These are phyloP conservation scores for Lutjanus argentimaculatus DNA, from an alignment of 2,797 vertebrate species.

Conservation along the genomic window DNA sequence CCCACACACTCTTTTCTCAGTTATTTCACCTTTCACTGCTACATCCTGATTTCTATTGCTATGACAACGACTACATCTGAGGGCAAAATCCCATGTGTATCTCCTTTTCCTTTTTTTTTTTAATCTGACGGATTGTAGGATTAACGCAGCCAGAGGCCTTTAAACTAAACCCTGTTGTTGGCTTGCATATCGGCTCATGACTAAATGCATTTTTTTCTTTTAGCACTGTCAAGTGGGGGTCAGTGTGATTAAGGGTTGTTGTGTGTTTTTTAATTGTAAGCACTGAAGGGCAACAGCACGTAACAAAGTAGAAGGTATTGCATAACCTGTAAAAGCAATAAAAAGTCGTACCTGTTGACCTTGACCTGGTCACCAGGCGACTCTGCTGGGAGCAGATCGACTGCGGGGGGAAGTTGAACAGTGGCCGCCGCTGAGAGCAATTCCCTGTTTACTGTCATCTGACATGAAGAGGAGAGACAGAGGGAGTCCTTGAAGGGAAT, in stretches of 20 bases:
- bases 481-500: conserved; percentile 29
- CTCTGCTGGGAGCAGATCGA: conserved; percentile 16
- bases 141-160: conserved; percentile 58
- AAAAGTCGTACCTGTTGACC: conserved; percentile 66
- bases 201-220: conserved; percentile 1
- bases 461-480: conserved; percentile 27
- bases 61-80: conserved; percentile 76
- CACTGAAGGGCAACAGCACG: not conserved
- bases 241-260: conserved; percentile 12
- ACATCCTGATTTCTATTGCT: conserved; percentile 62
- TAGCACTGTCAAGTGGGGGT: conserved; percentile 16
- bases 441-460: conserved; percentile 26
- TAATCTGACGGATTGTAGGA: conserved; percentile 71
- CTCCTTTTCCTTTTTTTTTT: conserved; percentile 42
- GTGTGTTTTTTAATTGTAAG: conserved; percentile 4
- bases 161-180: conserved; percentile 50
- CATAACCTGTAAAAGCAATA: conserved; percentile 3
- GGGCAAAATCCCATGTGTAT: conserved; percentile 34
- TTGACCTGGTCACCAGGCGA: conserved; percentile 18
- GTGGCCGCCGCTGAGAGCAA: conserved; percentile 8
- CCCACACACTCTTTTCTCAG: conserved; percentile 56
- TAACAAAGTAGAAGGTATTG: conserved; percentile 3
- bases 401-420: not conserved
- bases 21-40: conserved; percentile 44
- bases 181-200: conserved; percentile 12